Percentiles rank a stretch among this genome's conserved stretches.
Evolutionary conservation across 2,797 vertebrate species (phyloP).

Genomic region (Brachyrhaphis roseni): DNA sequence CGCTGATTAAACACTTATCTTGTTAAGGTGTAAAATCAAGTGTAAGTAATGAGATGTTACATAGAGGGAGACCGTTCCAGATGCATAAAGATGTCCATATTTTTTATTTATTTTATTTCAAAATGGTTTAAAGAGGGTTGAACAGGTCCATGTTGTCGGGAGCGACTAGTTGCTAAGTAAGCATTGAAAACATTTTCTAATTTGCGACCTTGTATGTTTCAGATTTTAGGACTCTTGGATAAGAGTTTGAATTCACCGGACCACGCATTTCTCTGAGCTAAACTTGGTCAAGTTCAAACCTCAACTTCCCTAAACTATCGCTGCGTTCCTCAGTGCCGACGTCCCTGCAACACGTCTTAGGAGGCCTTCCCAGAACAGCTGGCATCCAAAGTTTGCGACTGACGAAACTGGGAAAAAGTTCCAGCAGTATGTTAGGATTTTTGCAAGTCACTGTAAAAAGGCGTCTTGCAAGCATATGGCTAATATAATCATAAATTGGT

Average conservation of each 20-base stretch:
- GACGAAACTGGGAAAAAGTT: background rate
- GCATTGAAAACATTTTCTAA: conserved; percentile 43
- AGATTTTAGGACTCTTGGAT: conserved; percentile 23
- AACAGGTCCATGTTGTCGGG: background rate
- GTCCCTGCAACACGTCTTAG: background rate
- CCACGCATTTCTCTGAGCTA: conserved; percentile 3
- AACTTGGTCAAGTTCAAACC: conserved; percentile 14
- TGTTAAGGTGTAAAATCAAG: conserved; percentile 38
- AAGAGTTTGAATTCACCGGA: conserved; percentile 13
- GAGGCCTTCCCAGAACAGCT: background rate
- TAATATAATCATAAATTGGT: conserved; percentile 1
- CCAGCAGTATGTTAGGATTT: background rate
- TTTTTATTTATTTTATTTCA: conserved; percentile 3
- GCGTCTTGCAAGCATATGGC: background rate
- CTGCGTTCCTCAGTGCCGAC: background rate
- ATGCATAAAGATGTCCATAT: conserved; percentile 12
- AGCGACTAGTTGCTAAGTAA: conserved; percentile 18
- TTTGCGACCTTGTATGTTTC: conserved; percentile 47
- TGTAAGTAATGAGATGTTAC: conserved; percentile 23
- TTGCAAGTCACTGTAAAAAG: background rate
- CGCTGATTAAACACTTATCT: conserved; percentile 42
- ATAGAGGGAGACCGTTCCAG: conserved; percentile 10
- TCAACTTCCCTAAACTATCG: background rate
- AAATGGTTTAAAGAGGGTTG: background rate
- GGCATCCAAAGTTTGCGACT: background rate